phyloP scores from a whole-genome alignment of 2,888 invertebrate genomes.

The Amblyjoppa fuscipennis region DNA sequence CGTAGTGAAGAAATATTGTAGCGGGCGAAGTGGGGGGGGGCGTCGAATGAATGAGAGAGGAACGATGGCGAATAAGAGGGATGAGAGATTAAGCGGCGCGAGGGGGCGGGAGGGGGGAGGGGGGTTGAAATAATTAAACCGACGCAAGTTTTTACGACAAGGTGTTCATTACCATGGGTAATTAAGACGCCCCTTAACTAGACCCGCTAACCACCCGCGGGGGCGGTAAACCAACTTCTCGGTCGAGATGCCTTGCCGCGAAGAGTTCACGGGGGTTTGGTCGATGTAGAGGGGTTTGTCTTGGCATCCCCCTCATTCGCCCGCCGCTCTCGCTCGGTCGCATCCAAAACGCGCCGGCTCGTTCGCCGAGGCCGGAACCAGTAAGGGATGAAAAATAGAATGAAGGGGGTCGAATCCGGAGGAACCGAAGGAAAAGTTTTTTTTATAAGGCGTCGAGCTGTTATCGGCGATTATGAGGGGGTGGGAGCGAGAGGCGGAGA shows the following conservation, averaged over 20 bases:
- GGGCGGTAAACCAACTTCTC: conserved; percentile 85
- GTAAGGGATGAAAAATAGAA: conserved; percentile 63
- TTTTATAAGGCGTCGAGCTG: conserved; percentile 79
- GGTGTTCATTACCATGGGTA: conserved; percentile 85
- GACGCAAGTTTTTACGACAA: conserved; percentile 85
- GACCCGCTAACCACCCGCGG: conserved; percentile 84
- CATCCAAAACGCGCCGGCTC: conserved; percentile 48
- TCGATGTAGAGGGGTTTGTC: conserved; percentile 52
- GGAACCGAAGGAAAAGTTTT: conserved; percentile 76
- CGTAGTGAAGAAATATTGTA: conserved; percentile 16
- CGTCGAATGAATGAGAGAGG: conserved; percentile 41
- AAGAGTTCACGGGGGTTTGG: conserved; percentile 56
- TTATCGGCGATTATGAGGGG: conserved; percentile 82
- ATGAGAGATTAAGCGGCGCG: conserved; percentile 68
- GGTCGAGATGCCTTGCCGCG: conserved; percentile 72
- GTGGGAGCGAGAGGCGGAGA: conserved; percentile 40
- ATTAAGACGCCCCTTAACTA: conserved; percentile 85
- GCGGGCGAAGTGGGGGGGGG: background rate
- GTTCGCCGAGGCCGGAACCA: conserved; percentile 30
- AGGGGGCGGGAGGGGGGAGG: conserved; percentile 48
- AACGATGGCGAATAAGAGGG: conserved; percentile 60
- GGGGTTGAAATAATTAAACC: conserved; percentile 84
- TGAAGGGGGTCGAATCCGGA: conserved; percentile 48
- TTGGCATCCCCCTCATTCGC: conserved; percentile 58
- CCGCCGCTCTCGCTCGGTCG: conserved; percentile 52